Base-by-base conservation (phyloP, 1,140 invertebrate genomes). In the Bombus fervidus region DNA sequence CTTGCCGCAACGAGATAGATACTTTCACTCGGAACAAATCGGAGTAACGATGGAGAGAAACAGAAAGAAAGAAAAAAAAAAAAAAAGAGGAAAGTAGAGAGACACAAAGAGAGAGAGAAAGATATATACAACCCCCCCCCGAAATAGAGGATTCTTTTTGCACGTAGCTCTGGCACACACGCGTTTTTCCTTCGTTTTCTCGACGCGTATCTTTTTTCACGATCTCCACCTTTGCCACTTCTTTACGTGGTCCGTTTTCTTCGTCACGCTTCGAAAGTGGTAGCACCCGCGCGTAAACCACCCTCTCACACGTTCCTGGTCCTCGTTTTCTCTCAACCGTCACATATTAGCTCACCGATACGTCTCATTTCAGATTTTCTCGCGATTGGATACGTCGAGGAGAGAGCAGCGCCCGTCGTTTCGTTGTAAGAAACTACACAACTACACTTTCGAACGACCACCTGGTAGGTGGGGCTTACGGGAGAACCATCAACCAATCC, bases 381-480 rank as follows among this genome's bases (percentile, higher is more conserved):
- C 91, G 89, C 86, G 85, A 93, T 89, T 91, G 88, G 86, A 91
- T 69, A 73, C 72, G 59, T 62, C 22, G 47, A 47, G 31, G 77
- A 86, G 86, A 77, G 92, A 92, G 87, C 89, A 91, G 91, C 91
- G 90, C 91, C 89, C 89, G 92, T 91, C 85, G 91, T 93, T 93
- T 91, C 86, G 82, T 86, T 92, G 91, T 90, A 92, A 92, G 89
- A 91, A 93, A 94, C 93, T 93, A 94, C 91, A 92, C 92, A 92
- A 93, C 91, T 93, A 94, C 91, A 94, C 94, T 95, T 94, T 94
- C 93, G 89, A 94, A 94, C 92, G 89, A 92, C 92, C 92, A 93
- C 93, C 91, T 92, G 91, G 91, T 93, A 94, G 94, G 94, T 93
- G 94, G 94, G 91, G 93, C 90, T 91, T 90, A 75, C 90, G 84